Percentiles rank a stretch among this genome's conserved stretches.
These are phyloP conservation scores for Sylvilagus bachmani DNA, from an alignment of 2,113 vertebrate genomes.

Conservation along the genomic window DNA sequence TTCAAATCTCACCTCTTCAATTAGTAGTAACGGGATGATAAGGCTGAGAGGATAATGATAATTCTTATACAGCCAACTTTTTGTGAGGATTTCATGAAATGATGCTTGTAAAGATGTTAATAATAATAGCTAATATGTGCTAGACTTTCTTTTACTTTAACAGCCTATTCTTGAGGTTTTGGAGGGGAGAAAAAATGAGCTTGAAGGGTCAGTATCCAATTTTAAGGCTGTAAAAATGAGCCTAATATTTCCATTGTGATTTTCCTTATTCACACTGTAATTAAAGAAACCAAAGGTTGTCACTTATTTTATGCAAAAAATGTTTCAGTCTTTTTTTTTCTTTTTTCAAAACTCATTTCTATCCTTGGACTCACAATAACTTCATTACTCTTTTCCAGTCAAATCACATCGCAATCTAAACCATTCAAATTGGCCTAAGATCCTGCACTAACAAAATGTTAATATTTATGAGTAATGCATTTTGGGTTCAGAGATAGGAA, in stretches of 20 bases:
- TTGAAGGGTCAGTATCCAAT: constrained; percentile 51
- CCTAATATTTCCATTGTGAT: constrained; percentile 51
- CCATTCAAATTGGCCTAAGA: constrained; percentile 77
- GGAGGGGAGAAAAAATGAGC: background rate
- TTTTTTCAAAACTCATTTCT: constrained; percentile 56
- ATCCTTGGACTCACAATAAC: constrained; percentile 59
- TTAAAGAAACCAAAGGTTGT: constrained; percentile 69
- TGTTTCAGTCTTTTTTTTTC: constrained; percentile 58
- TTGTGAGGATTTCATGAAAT: constrained; percentile 3
- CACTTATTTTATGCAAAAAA: constrained; percentile 35
- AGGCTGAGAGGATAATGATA: background rate
- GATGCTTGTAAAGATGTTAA: background rate
- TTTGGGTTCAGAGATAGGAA: constrained; percentile 73
- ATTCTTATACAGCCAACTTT: background rate
- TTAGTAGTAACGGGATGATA: background rate
- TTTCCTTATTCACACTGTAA: constrained; percentile 46
- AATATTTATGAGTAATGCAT: constrained; percentile 78
- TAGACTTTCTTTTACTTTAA: constrained; percentile 51
- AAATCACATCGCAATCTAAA: constrained; percentile 72
- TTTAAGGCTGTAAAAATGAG: constrained; percentile 50
- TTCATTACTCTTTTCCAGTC: constrained; percentile 75
- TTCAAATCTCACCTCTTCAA: constrained; percentile 17
- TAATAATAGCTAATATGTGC: constrained; percentile 13
- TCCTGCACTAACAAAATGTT: constrained; percentile 70
- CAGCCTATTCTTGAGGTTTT: background rate